Evolutionary conservation across 2,888 invertebrate genomes (phyloP).

Genomic region (Drosophila hawaiiensis): DNA sequence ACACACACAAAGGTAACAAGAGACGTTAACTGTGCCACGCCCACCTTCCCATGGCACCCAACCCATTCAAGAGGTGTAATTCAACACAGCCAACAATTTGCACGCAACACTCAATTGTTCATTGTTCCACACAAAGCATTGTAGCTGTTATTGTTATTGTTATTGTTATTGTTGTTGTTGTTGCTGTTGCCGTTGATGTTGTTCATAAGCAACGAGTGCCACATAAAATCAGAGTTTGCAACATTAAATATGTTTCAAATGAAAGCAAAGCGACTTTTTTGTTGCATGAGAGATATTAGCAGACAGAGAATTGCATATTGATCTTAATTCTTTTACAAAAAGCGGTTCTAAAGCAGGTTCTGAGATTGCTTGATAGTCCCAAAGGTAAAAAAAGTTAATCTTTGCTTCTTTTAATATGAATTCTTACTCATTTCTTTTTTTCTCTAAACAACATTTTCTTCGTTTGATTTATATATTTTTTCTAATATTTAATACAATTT

Average conservation of each 20-base stretch:
- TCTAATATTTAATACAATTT: neutral
- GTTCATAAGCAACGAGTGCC: neutral
- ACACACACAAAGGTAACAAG: constrained; percentile 30
- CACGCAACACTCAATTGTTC: constrained; percentile 40
- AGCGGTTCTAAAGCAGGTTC: neutral
- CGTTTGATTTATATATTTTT: neutral
- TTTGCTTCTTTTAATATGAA: neutral
- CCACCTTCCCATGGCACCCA: neutral
- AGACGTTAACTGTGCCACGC: constrained; percentile 41
- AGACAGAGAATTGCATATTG: neutral
- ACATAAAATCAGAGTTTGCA: constrained; percentile 1
- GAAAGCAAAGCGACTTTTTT: neutral
- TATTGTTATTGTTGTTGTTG: no score
- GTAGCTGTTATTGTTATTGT: neutral
- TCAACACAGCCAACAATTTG: constrained; percentile 47
- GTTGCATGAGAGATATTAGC: neutral
- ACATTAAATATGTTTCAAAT: neutral
- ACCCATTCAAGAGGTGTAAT: constrained; percentile 34
- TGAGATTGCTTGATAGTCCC: no score
- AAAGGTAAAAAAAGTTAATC: neutral
- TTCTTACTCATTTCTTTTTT: rapidly evolving
- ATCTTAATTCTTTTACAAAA: neutral
- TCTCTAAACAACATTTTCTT: neutral
- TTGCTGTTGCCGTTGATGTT: neutral
- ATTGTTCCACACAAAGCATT: constrained; percentile 1